phyloP scores from a whole-genome alignment of 1,140 invertebrate genomes.

The Maniola jurtina region DNA sequence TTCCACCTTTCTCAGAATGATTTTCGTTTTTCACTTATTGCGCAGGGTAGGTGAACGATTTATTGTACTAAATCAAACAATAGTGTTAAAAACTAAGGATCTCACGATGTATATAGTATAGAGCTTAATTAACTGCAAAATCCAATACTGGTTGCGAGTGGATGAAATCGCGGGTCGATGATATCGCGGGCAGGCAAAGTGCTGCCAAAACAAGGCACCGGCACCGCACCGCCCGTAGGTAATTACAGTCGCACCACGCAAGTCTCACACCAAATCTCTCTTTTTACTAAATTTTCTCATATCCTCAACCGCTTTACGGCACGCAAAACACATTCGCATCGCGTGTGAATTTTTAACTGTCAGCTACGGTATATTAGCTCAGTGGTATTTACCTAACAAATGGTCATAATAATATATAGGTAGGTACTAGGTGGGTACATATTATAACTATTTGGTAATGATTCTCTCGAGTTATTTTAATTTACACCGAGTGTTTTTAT shows the following conservation, averaged over 20 bases:
- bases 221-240: conserved; percentile 40
- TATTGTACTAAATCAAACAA: no score
- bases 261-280: conserved; percentile 52
- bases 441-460: neutral
- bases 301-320: conserved; percentile 62
- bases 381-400: conserved; percentile 43
- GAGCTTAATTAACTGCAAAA: conserved; percentile 62
- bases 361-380: conserved; percentile 50
- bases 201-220: conserved; percentile 41
- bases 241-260: conserved; percentile 64
- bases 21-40: no score
- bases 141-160: conserved; percentile 43
- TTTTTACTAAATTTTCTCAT: conserved; percentile 64
- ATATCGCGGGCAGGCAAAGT: conserved; percentile 51
- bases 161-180: conserved; percentile 42
- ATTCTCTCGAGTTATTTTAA: neutral
- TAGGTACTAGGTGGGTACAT: neutral
- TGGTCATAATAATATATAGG: conserved; percentile 48
- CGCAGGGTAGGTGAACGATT: no score
- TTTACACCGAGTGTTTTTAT: neutral
- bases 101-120: conserved; percentile 14
- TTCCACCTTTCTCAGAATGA: no score
- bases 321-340: conserved; percentile 65
- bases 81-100: no score
- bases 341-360: conserved; percentile 66